Evolutionary conservation across 1,140 invertebrate species (phyloP).

Genomic region (Bombus fervidus): DNA sequence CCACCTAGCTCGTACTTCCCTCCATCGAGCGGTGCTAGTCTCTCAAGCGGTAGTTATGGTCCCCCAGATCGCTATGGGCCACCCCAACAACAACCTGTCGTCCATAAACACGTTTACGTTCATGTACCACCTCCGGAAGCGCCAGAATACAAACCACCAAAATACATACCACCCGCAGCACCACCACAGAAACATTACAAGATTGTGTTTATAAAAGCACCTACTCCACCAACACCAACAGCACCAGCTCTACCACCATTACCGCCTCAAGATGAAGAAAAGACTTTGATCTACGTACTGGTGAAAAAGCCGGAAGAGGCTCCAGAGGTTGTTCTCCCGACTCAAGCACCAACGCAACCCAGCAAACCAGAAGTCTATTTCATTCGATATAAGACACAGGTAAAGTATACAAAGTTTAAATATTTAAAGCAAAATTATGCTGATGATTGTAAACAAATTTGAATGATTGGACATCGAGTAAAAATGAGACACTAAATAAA

Average conservation of each 20-base stretch:
- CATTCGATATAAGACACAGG: slow-evolving; percentile 93
- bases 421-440: not conserved
- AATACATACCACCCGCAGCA: slow-evolving; percentile 79
- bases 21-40: slow-evolving; percentile 67
- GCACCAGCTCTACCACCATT: slow-evolving; percentile 88
- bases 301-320: slow-evolving; percentile 93
- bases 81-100: slow-evolving; percentile 87
- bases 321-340: slow-evolving; percentile 90
- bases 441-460: no score
- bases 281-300: slow-evolving; percentile 94
- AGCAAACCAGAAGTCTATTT: slow-evolving; percentile 94
- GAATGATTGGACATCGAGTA: no score
- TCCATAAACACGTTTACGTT: slow-evolving; percentile 93
- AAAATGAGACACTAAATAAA: not conserved
- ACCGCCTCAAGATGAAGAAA: slow-evolving; percentile 91
- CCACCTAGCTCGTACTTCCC: slow-evolving; percentile 75
- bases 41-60: slow-evolving; percentile 75
- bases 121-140: slow-evolving; percentile 92
- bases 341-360: slow-evolving; percentile 90
- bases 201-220: slow-evolving; percentile 94
- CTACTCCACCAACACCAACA: slow-evolving; percentile 90
- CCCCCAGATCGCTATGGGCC: slow-evolving; percentile 85
- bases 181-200: slow-evolving; percentile 94
- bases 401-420: slow-evolving; percentile 63
- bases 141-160: slow-evolving; percentile 87